Evolutionary conservation across 2,113 vertebrate species (phyloP).

Genomic region (Prunella fulvescens): DNA sequence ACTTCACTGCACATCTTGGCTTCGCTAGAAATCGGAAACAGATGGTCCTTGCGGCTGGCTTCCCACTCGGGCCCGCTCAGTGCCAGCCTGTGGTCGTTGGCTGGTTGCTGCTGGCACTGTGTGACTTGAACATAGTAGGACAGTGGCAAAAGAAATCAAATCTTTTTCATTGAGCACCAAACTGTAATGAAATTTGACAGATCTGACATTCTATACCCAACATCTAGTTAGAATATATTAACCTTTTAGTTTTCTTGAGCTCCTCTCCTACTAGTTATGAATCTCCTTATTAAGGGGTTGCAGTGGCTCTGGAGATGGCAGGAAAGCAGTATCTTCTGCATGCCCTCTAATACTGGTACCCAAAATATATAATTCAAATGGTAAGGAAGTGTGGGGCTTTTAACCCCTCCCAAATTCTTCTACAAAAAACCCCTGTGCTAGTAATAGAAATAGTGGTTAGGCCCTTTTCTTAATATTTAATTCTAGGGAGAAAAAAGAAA

Average conservation of each 20-base stretch:
- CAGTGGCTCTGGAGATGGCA: background rate
- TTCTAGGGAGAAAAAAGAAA: background rate
- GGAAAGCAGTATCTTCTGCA: background rate
- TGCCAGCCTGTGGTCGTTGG: constrained; percentile 88
- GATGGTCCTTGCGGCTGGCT: constrained; percentile 92
- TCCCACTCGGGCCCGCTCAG: constrained; percentile 79
- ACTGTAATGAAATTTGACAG: constrained; percentile 85
- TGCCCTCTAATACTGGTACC: background rate
- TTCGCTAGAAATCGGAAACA: constrained; percentile 85
- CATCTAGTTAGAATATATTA: constrained; percentile 87
- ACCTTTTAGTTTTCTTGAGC: constrained; percentile 80
- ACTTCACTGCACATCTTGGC: constrained; percentile 88
- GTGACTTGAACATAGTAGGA: constrained; percentile 86
- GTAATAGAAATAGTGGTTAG: background rate
- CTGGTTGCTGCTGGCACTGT: constrained; percentile 87
- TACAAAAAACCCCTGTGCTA: background rate
- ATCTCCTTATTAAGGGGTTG: constrained; percentile 61
- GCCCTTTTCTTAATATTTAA: background rate
- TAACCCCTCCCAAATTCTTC: background rate
- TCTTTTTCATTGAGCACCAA: constrained; percentile 83
- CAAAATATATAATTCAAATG: background rate
- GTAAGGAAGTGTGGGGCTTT: background rate
- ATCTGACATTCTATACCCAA: constrained; percentile 85
- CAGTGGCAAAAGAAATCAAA: constrained; percentile 87
- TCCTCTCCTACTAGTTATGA: constrained; percentile 57